phyloP scores from a whole-genome alignment of 1,140 invertebrate genomes.

The Eurosta solidaginis region DNA sequence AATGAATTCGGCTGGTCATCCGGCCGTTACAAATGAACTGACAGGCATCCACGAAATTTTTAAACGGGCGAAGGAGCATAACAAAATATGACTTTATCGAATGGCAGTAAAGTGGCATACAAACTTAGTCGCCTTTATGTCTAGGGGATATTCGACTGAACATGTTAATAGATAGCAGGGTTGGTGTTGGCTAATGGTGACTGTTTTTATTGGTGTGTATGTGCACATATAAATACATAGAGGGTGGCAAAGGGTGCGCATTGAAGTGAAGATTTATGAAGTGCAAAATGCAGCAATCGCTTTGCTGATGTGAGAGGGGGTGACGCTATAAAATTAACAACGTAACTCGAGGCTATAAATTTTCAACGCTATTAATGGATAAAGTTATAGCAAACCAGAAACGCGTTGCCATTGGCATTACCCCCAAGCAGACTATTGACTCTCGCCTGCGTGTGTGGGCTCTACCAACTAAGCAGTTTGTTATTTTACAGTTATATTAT shows the following conservation, averaged over 20 bases:
- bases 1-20: slow-evolving; percentile 44
- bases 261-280: slow-evolving; percentile 35
- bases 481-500: too few species aligned
- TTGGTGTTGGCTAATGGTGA: not conserved
- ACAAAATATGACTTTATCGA: not conserved
- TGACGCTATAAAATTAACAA: not conserved
- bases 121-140: not conserved
- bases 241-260: not conserved
- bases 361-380: not conserved
- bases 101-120: not conserved
- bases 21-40: slow-evolving; percentile 18
- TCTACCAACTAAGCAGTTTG: too few species aligned
- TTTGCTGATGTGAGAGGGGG: too few species aligned
- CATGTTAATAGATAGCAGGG: not conserved
- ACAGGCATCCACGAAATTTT: not conserved
- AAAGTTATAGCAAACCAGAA: not conserved
- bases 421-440: too few species aligned
- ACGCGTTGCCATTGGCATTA: not conserved
- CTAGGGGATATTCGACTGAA: not conserved
- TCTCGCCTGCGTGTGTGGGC: too few species aligned
- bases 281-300: slow-evolving; percentile 24
- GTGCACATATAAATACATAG: not conserved
- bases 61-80: not conserved
- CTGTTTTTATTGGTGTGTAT: not conserved
- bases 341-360: not conserved